These are phyloP conservation scores for Amblyopsis hoosieri DNA, from an alignment of 2,797 vertebrate species.

Conservation along the genomic window DNA sequence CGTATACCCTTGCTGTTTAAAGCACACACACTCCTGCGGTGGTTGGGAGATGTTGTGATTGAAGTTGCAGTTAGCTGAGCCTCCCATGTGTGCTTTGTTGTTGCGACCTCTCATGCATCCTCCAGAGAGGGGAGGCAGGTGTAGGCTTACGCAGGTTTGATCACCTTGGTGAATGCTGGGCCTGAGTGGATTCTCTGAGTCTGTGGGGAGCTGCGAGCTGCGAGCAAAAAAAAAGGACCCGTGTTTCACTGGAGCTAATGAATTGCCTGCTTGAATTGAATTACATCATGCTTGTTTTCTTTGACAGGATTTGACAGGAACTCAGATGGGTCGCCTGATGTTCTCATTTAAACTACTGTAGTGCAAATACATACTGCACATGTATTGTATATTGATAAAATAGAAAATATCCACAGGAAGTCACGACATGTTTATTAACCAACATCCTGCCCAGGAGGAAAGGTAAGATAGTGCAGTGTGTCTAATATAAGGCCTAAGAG, in stretches of 20 bases:
- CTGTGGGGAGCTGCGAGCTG: constrained; percentile 63
- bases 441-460: constrained; percentile 4
- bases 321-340: constrained; percentile 67
- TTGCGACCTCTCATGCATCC: constrained; percentile 58
- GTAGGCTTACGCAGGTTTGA: constrained; percentile 77
- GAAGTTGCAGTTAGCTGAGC: constrained; percentile 66
- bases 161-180: constrained; percentile 78
- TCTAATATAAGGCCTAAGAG: background rate
- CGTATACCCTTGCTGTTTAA: background rate
- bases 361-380: constrained; percentile 25
- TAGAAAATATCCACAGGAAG: background rate
- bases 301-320: constrained; percentile 73
- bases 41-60: constrained; percentile 61
- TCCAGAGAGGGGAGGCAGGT: constrained; percentile 75
- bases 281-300: constrained; percentile 75
- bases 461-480: too few species aligned
- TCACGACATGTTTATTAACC: constrained; percentile 36
- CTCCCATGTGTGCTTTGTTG: constrained; percentile 72
- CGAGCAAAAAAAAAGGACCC: constrained; percentile 57
- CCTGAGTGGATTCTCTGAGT: constrained; percentile 49
- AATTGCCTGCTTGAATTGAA: constrained; percentile 76
- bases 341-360: constrained; percentile 62
- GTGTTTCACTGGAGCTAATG: constrained; percentile 74
- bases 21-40: constrained; percentile 35
- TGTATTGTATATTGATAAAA: constrained; percentile 35